These are phyloP conservation scores for Nyctibius bracteatus DNA, from an alignment of 2,113 vertebrate genomes.

Conservation along the genomic window DNA sequence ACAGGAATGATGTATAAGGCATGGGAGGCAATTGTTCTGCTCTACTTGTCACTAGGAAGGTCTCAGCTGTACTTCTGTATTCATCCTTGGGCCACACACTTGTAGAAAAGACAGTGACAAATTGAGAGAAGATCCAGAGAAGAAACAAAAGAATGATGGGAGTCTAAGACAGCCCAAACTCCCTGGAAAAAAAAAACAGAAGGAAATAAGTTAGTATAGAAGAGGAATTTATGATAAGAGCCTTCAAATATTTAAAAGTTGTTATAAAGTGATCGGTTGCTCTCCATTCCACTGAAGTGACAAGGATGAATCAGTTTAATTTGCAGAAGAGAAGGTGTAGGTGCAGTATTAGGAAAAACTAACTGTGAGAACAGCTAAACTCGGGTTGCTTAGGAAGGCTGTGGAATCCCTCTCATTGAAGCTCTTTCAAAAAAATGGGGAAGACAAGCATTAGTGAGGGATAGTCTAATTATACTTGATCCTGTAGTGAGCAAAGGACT, in stretches of 20 bases:
- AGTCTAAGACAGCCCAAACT: not conserved
- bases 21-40: conserved; percentile 44
- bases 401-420: not conserved
- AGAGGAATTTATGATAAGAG: not conserved
- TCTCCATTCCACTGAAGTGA: not conserved
- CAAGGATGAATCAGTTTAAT: not conserved
- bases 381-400: not conserved
- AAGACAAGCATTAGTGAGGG: not conserved
- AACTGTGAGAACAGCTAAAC: not conserved
- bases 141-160: not conserved
- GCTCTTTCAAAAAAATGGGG: not conserved
- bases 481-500: not conserved
- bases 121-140: not conserved
- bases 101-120: not conserved
- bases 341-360: not conserved
- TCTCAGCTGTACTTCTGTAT: conserved; percentile 22
- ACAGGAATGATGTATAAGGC: not conserved
- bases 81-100: not conserved
- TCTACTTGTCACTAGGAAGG: conserved; percentile 33
- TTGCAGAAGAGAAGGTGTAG: not conserved
- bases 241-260: not conserved
- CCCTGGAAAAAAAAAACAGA: not conserved
- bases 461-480: not conserved
- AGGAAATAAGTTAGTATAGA: not conserved
- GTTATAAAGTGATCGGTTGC: not conserved